Evolutionary conservation across 2,888 invertebrate species (phyloP), one percentile per base, ranked within the genome.

Genomic region (Octodonta nipae): DNA sequence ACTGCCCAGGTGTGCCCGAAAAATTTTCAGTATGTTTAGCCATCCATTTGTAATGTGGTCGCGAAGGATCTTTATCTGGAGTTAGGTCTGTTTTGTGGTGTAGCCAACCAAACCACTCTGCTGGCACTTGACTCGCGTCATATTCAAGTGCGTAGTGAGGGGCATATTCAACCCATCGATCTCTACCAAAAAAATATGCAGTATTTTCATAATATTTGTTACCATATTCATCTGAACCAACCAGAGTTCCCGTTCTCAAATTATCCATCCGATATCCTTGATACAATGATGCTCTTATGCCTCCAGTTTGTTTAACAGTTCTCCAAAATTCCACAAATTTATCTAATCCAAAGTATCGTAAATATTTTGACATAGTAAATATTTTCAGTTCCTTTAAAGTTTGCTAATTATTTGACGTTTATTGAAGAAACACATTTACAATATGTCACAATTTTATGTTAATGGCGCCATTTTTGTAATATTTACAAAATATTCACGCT

Each of bases 151-250:
- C 32, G 29, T 74, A 72, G 31, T 73, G 70, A 1, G 78, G 74
- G 0, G 74, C 63, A 54, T 81, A 95, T 46, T 80, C 77, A 7
- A 96, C 78, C 93, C 93, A 96, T 36, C 95, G 73, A 65, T 86
- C 91, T 35, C 86, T 67, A 31, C 85, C 78, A 50, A 81, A 75
- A 63, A 91, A 88, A 55, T 79, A 84, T 35, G 72, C 68, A 2
- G 80, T 77, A 58, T 91, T 89, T 63, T 91, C 78, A 55, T 63
- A 92, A 58, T 92, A 92, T 53, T 79, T 83, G 62, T 92, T 92
- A 14, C 91, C 92, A 54, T 71, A 81, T 52, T 80, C 77, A 55
- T 92, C 92, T 36, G 70, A 73, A 0, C 91, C 92, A 0, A 91
- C 68, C 0, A 82, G 57, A 0, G 61, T 69, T 5, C 91, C 91